Evolutionary conservation across 2,797 vertebrate species (phyloP), one percentile per base, ranked within the genome.

Genomic region (Molothrus ater): DNA sequence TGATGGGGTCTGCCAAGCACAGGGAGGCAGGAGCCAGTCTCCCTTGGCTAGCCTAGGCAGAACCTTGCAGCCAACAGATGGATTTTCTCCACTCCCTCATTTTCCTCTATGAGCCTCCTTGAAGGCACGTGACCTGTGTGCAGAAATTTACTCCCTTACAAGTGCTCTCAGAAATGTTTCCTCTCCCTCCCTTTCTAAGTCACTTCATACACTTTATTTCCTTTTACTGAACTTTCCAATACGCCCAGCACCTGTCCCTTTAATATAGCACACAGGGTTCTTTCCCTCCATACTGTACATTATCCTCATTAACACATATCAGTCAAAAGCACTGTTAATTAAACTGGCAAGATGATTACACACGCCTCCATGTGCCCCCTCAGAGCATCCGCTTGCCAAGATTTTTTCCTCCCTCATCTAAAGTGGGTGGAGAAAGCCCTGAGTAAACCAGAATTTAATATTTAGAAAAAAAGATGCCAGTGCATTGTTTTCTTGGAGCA

Each of bases 251-350:
- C 96, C 95, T 97, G 95, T 97, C 96, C 96, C 94, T 97, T 97
- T 96, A 96, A 97, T 96, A 96, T 78, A 96, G 92, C 92, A 96
- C 93, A 84, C 88, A 69, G 75, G 88, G 90, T 96, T 93, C 88
- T 92, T 97, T 96, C 84, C 94, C 86, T 95, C 97, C 88, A 96
- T 95, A 97, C 95, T 93, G 93, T 94, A 94, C 94, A 95, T 96
- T 96, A 93, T 96, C 89, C 97, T 97, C 96, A 93, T 98, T 97
- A 97, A 95, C 96, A 96, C 94, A 90, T 96, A 96, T 95, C 96
- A 96, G 93, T 96, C 97, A 97, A 95, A 95, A 96, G 90, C 73
- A 83, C 93, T 92, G 93, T 97, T 95, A 93, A 93, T 90, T 93
- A 91, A 94, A 87, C 92, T 92, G 95, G 93, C 91, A 95, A 93